These are phyloP conservation scores for Sebastes aleutianus DNA, from an alignment of 2,797 vertebrate species.

Conservation along the genomic window DNA sequence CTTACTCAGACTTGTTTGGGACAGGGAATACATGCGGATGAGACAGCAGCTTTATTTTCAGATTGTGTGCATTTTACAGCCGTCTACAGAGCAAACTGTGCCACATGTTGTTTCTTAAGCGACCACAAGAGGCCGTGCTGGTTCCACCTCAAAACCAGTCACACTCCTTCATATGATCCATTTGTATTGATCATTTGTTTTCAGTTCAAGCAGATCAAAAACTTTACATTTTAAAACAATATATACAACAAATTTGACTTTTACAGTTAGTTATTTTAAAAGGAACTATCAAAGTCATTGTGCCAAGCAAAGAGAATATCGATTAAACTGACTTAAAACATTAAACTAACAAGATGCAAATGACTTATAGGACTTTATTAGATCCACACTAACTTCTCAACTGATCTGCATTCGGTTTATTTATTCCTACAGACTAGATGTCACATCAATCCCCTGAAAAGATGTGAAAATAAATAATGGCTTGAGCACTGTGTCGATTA, in stretches of 20 bases:
- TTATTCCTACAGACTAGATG: not conserved
- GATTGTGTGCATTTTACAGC: not conserved
- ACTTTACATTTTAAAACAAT: not conserved
- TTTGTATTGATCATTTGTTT: not conserved
- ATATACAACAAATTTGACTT: too few species aligned
- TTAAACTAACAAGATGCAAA: not conserved
- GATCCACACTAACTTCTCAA: not conserved
- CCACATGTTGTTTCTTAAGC: conserved; percentile 19
- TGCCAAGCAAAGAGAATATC: not conserved
- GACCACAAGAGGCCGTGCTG: conserved; percentile 56
- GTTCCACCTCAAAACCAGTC: not conserved
- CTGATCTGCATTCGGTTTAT: not conserved
- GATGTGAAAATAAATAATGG: not conserved
- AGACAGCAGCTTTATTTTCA: conserved; percentile 64
- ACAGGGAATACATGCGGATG: conserved; percentile 34
- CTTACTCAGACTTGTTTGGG: conserved; percentile 45
- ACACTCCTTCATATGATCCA: not conserved
- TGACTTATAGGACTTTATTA: not conserved
- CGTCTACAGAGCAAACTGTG: not conserved
- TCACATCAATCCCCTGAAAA: not conserved
- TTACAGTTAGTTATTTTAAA: not conserved
- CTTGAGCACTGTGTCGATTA: not conserved
- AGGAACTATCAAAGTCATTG: not conserved
- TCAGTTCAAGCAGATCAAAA: not conserved
- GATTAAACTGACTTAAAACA: not conserved